A percentile compares a stretch with the other conserved stretches of the same genome.
Conservation (phyloP, 2,888 invertebrate species). For the Xanthorhoe designata region DNA sequence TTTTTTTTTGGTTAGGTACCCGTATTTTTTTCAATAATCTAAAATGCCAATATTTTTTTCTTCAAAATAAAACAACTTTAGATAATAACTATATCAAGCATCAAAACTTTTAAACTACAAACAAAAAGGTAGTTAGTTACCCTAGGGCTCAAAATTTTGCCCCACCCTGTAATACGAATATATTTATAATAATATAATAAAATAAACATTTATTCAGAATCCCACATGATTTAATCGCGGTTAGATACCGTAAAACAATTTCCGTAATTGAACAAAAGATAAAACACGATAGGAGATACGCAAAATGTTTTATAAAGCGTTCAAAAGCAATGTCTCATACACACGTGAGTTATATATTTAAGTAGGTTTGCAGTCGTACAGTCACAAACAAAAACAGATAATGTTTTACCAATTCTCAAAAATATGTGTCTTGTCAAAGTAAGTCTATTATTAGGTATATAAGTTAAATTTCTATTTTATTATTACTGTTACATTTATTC, state of each 20-base stretch:
- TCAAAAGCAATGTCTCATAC: conserved; percentile 45
- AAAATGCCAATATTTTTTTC: no score
- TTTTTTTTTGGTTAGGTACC: no score
- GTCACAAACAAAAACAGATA: neutral
- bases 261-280: conserved; percentile 57
- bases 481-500: neutral
- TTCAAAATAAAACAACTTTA: no score
- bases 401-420: neutral
- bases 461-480: no score
- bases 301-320: conserved; percentile 44
- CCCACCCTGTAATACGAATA: no score
- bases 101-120: no score
- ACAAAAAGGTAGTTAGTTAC: no score
- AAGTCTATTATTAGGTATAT: no score
- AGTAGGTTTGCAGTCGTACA: neutral
- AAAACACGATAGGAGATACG: conserved; percentile 49
- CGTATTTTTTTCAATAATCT: no score
- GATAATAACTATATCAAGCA: no score
- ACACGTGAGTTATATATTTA: neutral
- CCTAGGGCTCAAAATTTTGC: no score
- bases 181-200: neutral
- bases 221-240: conserved; percentile 29
- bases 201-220: neutral
- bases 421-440: no score
- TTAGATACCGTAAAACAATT: conserved; percentile 50